Conservation (phyloP, 2,113 vertebrate species). For the Macquaria australasica region DNA sequence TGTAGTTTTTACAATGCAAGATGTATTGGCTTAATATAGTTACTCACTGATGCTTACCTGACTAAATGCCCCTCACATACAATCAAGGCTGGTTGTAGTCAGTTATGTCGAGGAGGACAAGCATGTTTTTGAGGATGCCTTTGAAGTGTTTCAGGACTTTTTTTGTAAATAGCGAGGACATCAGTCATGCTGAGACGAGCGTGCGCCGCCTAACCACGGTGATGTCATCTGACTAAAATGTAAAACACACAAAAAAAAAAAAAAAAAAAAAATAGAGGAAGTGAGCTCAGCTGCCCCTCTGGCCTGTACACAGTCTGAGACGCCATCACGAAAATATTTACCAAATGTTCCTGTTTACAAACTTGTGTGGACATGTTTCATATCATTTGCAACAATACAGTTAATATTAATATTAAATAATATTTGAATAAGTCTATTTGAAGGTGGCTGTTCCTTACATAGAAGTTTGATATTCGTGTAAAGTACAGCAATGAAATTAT, state of each 20-base stretch:
- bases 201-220: conserved; percentile 23
- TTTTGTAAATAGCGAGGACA: conserved; percentile 67
- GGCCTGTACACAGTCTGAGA: conserved; percentile 30
- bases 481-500: background rate
- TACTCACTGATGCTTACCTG: conserved; percentile 99
- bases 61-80: conserved; percentile 94
- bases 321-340: conserved; percentile 14
- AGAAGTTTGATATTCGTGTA: background rate
- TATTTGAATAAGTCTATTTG: background rate
- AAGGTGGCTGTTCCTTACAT: background rate
- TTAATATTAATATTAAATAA: background rate
- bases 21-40: conserved; percentile 99
- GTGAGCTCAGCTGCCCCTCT: conserved; percentile 70
- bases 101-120: conserved; percentile 82
- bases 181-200: conserved; percentile 70
- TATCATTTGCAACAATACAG: background rate
- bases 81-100: conserved; percentile 92
- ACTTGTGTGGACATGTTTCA: conserved; percentile 1
- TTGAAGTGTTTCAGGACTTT: conserved; percentile 74
- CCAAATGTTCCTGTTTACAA: conserved; percentile 2
- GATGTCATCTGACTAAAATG: conserved; percentile 73
- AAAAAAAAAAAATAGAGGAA: conserved; percentile 25
- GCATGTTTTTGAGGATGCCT: conserved; percentile 67
- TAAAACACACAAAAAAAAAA: conserved; percentile 26
- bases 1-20: conserved; percentile 99